These are phyloP conservation scores for Lagopus muta DNA, from an alignment of 2,113 vertebrate species.

Conservation along the genomic window DNA sequence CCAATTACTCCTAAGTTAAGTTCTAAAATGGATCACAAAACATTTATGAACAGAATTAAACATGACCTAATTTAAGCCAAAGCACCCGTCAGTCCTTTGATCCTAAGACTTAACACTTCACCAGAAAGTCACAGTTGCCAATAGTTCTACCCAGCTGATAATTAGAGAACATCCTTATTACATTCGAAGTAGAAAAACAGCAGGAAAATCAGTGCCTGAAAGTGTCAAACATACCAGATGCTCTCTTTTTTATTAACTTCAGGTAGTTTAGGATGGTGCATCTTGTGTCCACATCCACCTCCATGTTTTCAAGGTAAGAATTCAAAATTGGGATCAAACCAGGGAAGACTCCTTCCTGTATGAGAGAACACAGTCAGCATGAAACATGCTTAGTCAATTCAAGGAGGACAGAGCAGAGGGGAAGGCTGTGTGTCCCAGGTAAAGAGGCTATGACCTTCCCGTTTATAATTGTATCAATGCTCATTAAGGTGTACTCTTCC, in stretches of 20 bases:
- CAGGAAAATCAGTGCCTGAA: neutral
- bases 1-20: neutral
- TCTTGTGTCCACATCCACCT: slow-evolving; percentile 97
- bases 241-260: slow-evolving; percentile 97
- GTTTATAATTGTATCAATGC: slow-evolving; percentile 98
- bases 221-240: slow-evolving; percentile 85
- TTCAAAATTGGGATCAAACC: slow-evolving; percentile 97
- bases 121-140: neutral
- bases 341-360: slow-evolving; percentile 94
- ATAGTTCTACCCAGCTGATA: neutral
- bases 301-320: slow-evolving; percentile 98
- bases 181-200: neutral
- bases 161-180: neutral
- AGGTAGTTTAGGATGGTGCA: slow-evolving; percentile 98
- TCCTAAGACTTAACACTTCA: neutral
- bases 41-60: neutral
- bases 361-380: slow-evolving; percentile 19
- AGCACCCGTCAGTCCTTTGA: neutral
- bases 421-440: neutral
- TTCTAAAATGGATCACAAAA: neutral
- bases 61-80: neutral
- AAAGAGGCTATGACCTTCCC: slow-evolving; percentile 86
- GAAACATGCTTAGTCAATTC: neutral
- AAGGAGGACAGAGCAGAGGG: neutral
- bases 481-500: slow-evolving; percentile 93